phyloP scores from a whole-genome alignment of 2,888 invertebrate species.

The Xanthorhoe designata region DNA sequence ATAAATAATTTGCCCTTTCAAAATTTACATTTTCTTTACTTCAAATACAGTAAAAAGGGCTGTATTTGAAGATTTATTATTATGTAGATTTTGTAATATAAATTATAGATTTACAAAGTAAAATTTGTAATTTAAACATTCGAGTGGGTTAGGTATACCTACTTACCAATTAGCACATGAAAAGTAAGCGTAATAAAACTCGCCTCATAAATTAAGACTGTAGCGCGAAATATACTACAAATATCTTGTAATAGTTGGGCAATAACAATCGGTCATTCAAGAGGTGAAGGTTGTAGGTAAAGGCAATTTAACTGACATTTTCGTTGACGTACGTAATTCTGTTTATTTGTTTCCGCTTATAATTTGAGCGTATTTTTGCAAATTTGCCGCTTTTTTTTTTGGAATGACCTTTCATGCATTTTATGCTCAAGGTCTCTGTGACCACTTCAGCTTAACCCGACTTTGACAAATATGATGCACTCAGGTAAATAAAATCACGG shows the following conservation, averaged over 20 bases:
- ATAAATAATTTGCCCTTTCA: no score
- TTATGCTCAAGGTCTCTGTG: no score
- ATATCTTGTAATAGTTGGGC: neutral
- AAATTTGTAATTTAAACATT: neutral
- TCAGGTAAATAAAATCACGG: no score
- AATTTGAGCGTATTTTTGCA: neutral
- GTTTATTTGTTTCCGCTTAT: neutral
- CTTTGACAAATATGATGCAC: no score
- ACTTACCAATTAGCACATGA: neutral
- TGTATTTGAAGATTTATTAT: neutral
- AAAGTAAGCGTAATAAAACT: neutral
- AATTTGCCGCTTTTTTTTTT: no score
- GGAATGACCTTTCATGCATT: no score
- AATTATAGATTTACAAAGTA: neutral
- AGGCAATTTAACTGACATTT: neutral
- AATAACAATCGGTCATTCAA: neutral
- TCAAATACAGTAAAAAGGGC: no score
- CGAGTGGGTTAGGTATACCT: neutral
- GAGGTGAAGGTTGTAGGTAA: neutral
- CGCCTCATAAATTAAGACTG: neutral
- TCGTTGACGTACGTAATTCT: neutral
- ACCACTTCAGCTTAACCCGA: no score
- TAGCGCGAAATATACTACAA: neutral
- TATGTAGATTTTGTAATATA: no score
- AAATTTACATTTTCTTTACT: no score